These are phyloP conservation scores for Ellobius talpinus DNA, from an alignment of 2,113 vertebrate species.

Conservation along the genomic window DNA sequence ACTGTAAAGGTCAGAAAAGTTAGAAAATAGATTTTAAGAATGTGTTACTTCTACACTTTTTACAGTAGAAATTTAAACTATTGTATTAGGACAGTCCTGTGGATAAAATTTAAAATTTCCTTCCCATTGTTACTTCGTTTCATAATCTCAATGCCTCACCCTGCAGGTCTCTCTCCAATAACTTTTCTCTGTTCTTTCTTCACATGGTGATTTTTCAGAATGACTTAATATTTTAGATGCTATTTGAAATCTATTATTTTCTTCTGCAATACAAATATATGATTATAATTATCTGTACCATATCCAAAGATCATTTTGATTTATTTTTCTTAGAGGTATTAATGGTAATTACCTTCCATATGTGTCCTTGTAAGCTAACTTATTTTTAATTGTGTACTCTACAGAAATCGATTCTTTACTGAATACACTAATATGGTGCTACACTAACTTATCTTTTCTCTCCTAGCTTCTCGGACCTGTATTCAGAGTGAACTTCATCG, in stretches of 20 bases:
- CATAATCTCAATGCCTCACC: background rate
- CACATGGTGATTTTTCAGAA: slow-evolving; percentile 62
- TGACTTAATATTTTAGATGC: slow-evolving; percentile 9
- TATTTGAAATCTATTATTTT: slow-evolving; percentile 56
- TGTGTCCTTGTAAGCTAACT: slow-evolving; percentile 26
- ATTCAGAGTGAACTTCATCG: slow-evolving; percentile 89
- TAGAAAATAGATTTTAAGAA: slow-evolving; percentile 44
- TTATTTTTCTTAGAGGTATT: slow-evolving; percentile 65
- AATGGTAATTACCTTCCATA: slow-evolving; percentile 47
- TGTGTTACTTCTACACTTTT: background rate
- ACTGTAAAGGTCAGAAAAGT: slow-evolving; percentile 20
- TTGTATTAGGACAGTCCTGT: background rate
- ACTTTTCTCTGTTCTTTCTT: slow-evolving; percentile 48
- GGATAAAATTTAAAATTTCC: background rate
- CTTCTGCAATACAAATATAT: slow-evolving; percentile 39
- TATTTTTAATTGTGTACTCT: background rate
- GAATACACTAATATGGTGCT: slow-evolving; percentile 46
- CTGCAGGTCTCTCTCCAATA: background rate
- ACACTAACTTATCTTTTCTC: slow-evolving; percentile 69
- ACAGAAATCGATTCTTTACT: slow-evolving; percentile 38
- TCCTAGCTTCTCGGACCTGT: slow-evolving; percentile 89
- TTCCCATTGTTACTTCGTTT: slow-evolving; percentile 12
- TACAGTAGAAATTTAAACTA: background rate
- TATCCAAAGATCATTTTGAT: slow-evolving; percentile 62
- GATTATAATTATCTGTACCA: slow-evolving; percentile 23